Base-by-base conservation (phyloP, 2,888 invertebrate genomes). In the Encarsia formosa region DNA sequence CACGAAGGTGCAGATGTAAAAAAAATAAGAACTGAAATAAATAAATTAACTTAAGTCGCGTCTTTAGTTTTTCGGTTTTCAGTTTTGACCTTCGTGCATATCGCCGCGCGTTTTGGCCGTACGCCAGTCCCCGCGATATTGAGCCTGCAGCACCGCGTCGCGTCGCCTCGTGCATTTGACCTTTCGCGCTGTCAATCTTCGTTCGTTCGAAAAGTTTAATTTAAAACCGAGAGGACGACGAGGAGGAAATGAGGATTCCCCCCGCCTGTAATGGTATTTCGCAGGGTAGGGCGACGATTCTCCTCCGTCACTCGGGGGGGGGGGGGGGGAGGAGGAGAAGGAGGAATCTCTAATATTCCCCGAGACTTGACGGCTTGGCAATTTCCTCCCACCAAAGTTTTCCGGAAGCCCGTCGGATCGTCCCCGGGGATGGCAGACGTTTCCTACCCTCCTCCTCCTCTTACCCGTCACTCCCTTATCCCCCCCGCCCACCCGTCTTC, bases 331-430 rank as follows among this genome's bases (percentile, higher is more conserved):
- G 11, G 11, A 26, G 15, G 35, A 8, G 20, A 37, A 37, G 26
- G 23, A 49, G 61, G 61, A 64, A 64, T 63, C 63, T 63, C 59
- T 63, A 63, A 61, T 63, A 62, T 61, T 61, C 60, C 52, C 56
- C 53, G 55, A 56, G 58, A n/a, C 55, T 32, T 52, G 61, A 61
- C 62, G 59, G 60, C 57, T 59, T 60, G 60, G 63, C 59, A 66
- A 64, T 66, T 64, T 63, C 61, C 61, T 60, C 56, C 54, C 56
- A 57, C 59, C 55, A 61, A 64, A 64, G 49, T 62, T 58, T 61
- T 59, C 58, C 57, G 57, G 57, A 57, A 59, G 52, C 52, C 57
- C 50, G 55, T 56, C 56, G 51, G 50, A 58, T 59, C 61, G 58
- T 59, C 59, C 52, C 60, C 61, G 40, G 60, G 61, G 58, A 56